Conservation (phyloP, 2,888 invertebrate genomes). For the Cryptocephalus primarius region DNA sequence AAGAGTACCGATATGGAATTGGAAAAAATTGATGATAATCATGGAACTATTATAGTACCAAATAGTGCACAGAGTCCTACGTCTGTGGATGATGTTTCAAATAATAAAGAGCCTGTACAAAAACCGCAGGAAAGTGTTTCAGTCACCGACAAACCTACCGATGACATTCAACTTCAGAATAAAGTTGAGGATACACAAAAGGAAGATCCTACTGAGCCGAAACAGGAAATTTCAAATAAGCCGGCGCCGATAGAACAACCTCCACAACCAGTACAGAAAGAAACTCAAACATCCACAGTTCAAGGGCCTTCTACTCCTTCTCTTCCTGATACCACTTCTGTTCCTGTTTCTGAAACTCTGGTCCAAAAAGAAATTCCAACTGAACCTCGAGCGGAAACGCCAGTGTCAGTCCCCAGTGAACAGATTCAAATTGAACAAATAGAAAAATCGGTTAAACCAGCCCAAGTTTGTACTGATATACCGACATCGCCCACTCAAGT, state of each 20-base stretch:
- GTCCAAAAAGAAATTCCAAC: too few species aligned
- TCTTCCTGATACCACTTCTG: too few species aligned
- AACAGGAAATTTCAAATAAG: background rate
- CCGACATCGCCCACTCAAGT: too few species aligned
- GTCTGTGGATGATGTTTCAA: too few species aligned
- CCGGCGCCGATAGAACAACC: background rate
- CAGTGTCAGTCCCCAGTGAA: too few species aligned
- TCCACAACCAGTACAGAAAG: background rate
- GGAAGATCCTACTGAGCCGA: background rate
- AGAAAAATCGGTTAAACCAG: too few species aligned
- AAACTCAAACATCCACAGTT: background rate
- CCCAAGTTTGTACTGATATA: too few species aligned
- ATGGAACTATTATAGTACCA: background rate
- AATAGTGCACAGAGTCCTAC: background rate
- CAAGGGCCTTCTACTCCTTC: too few species aligned
- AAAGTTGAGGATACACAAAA: background rate
- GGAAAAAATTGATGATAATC: constrained; percentile 21
- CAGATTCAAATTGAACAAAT: too few species aligned
- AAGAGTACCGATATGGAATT: constrained; percentile 27
- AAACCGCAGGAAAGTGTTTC: background rate
- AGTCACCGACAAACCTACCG: background rate
- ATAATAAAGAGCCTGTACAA: constrained; percentile 1
- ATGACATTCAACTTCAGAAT: background rate
- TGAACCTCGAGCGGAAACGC: too few species aligned
- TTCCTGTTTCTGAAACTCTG: too few species aligned